Conservation (phyloP, 2,797 vertebrate genomes). For the Tympanoctomys barrerae region DNA sequence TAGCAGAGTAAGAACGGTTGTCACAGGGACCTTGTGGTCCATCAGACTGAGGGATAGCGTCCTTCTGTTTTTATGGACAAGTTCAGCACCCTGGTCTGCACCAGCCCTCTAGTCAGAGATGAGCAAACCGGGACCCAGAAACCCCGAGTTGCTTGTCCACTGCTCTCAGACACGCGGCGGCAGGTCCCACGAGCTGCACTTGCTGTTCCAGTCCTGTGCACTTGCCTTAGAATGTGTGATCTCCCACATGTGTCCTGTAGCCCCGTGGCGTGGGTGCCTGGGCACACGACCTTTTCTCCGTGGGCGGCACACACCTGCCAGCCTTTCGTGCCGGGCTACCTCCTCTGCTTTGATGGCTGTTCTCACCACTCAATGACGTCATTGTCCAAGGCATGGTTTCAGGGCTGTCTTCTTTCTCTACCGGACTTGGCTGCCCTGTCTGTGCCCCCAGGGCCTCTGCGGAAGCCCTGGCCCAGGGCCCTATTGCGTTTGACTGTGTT, state of each 20-base stretch:
- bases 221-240: not conserved
- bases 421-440: not conserved
- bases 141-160: not conserved
- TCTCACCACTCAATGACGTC: not conserved
- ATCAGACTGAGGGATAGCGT: not conserved
- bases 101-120: not conserved
- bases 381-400: not conserved
- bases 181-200: not conserved
- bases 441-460: not conserved
- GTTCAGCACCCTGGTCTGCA: not conserved
- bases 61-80: not conserved
- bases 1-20: not conserved
- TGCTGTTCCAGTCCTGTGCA: not conserved
- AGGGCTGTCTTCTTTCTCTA: not conserved
- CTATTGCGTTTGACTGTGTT: not conserved
- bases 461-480: not conserved
- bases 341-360: conserved; percentile 1
- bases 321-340: not conserved
- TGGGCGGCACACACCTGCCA: rapidly evolving
- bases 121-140: not conserved
- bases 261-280: not conserved
- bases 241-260: rapidly evolving
- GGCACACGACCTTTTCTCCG: not conserved
- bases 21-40: not conserved
- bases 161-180: not conserved